Conservation (phyloP, 2,797 vertebrate species). For the Syndactyla subalaris region DNA sequence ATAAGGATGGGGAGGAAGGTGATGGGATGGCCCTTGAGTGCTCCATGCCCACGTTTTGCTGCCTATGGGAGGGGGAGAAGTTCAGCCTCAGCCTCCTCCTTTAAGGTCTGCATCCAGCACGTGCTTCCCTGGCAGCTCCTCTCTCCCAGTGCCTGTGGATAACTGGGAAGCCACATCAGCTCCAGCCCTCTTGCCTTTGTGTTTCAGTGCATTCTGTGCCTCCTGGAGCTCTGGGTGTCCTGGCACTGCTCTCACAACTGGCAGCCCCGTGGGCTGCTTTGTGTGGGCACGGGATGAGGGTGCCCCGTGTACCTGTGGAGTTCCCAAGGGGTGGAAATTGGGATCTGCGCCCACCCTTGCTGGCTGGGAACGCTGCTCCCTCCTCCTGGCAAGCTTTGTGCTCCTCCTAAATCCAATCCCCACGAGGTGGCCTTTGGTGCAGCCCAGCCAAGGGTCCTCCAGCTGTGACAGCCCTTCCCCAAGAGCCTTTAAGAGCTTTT, state of each 20-base stretch:
- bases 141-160: background rate
- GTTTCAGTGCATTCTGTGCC: background rate
- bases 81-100: background rate
- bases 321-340: background rate
- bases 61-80: background rate
- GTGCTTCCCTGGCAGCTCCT: background rate
- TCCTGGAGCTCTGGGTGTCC: background rate
- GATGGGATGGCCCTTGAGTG: background rate
- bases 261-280: background rate
- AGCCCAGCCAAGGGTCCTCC: background rate
- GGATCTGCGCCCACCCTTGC: no score
- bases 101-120: background rate
- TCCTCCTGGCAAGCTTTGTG: background rate
- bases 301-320: background rate
- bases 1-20: rapidly evolving
- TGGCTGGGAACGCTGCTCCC: background rate
- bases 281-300: rapidly evolving
- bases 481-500: background rate
- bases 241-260: background rate
- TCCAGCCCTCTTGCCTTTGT: background rate
- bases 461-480: background rate
- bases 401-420: background rate
- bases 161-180: background rate
- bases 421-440: background rate
- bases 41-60: rapidly evolving